A percentile compares a stretch with the other conserved stretches of the same genome.
phyloP scores from a whole-genome alignment of 53 echinoderm and acorn worm genomes.

The Stichopus horrens region DNA sequence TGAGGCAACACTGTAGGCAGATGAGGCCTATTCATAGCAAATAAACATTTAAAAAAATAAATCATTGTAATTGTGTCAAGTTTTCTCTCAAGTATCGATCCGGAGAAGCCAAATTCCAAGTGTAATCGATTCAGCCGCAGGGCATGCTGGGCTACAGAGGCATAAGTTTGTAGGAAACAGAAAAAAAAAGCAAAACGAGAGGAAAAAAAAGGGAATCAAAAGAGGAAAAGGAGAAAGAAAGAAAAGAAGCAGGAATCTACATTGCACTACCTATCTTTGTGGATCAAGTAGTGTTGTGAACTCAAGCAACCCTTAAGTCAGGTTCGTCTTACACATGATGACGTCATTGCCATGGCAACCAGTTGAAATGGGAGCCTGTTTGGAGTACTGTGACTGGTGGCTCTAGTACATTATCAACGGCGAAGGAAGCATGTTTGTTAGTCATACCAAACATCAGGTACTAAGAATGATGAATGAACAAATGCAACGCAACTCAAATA shows the following conservation, averaged over 20 bases:
- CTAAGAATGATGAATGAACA: neutral
- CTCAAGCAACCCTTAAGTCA: constrained; percentile 33
- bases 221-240: neutral
- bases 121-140: constrained; percentile 20
- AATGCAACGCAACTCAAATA: too few species aligned
- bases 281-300: constrained; percentile 17
- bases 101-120: constrained; percentile 11
- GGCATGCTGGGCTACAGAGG: constrained; percentile 2
- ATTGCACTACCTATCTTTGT: neutral
- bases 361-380: constrained; percentile 11
- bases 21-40: too few species aligned
- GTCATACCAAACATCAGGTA: constrained; percentile 4
- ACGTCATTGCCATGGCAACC: constrained; percentile 44
- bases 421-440: neutral
- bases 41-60: neutral
- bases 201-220: neutral
- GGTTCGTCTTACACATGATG: constrained; percentile 37
- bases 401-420: neutral
- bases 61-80: constrained; percentile 23
- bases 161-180: neutral
- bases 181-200: neutral
- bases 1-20: too few species aligned
- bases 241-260: neutral
- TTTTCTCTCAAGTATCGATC: constrained; percentile 20
- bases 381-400: constrained; percentile 21